These are phyloP conservation scores for Atherix ibis DNA, from an alignment of 2,888 invertebrate genomes.

Conservation along the genomic window DNA sequence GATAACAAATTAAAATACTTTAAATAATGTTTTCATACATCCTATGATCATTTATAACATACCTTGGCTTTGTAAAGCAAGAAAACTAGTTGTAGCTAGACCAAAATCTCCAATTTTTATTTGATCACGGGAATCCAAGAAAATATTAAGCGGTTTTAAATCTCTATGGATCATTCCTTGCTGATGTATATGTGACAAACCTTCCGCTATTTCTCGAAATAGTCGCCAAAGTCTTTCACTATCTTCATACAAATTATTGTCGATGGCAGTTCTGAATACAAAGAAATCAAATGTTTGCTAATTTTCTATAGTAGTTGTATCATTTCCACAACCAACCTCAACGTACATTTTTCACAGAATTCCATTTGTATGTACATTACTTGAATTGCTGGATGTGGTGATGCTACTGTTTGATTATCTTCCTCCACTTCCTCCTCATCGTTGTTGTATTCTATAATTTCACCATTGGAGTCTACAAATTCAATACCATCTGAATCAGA, in stretches of 20 bases:
- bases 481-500: constrained; percentile 31
- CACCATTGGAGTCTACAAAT: constrained; percentile 29
- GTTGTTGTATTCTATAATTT: constrained; percentile 22
- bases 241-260: constrained; percentile 60
- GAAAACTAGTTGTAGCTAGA: constrained; percentile 68
- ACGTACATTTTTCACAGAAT: constrained; percentile 92
- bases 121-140: constrained; percentile 84
- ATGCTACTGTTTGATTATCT: constrained; percentile 14
- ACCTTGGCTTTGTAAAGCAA: constrained; percentile 27
- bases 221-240: constrained; percentile 74
- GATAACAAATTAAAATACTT: constrained; percentile 3
- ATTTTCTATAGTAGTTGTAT: background rate
- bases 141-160: constrained; percentile 82
- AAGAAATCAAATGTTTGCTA: constrained; percentile 4
- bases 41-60: constrained; percentile 11
- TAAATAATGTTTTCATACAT: constrained; percentile 13
- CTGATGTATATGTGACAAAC: constrained; percentile 79
- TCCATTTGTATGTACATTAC: constrained; percentile 94
- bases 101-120: constrained; percentile 97
- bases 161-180: constrained; percentile 81
- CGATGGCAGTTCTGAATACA: constrained; percentile 58
- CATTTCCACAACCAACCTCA: constrained; percentile 34
- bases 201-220: constrained; percentile 87
- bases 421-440: constrained; percentile 17
- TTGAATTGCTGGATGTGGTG: constrained; percentile 24